phyloP scores from a whole-genome alignment of 2,888 invertebrate genomes.

The Metellina segmentata region DNA sequence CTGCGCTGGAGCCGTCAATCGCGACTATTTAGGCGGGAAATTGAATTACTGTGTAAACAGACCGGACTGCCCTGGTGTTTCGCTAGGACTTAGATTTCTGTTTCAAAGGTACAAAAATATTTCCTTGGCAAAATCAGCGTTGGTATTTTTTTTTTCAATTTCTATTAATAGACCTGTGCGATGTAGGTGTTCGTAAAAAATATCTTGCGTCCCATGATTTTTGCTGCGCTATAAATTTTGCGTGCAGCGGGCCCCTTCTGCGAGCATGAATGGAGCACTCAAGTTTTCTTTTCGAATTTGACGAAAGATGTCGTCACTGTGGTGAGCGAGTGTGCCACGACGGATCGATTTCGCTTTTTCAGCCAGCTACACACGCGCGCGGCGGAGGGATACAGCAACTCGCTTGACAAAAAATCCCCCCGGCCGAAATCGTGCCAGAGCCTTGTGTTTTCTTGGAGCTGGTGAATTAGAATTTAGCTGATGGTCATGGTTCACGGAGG shows the following conservation, averaged over 20 bases:
- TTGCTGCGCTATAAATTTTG: not conserved
- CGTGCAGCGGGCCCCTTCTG: not conserved
- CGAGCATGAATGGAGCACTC: conserved; percentile 4
- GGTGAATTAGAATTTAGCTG: conserved; percentile 33
- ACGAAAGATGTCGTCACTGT: conserved; percentile 73
- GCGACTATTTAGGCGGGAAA: conserved; percentile 48
- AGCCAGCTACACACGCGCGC: conserved; percentile 55
- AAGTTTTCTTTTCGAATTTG: conserved; percentile 56
- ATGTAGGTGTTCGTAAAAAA: too few species aligned
- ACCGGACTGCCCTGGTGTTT: not conserved
- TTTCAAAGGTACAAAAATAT: not conserved
- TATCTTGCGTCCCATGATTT: too few species aligned
- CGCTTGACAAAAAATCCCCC: conserved; percentile 69
- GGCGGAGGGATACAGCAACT: conserved; percentile 70
- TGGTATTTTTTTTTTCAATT: not conserved
- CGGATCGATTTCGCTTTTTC: conserved; percentile 75
- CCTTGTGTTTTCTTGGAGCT: conserved; percentile 59
- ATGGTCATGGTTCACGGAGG: conserved; percentile 30
- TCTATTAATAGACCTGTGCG: too few species aligned
- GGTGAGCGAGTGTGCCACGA: conserved; percentile 60
- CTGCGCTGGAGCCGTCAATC: conserved; percentile 26
- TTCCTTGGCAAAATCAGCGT: not conserved
- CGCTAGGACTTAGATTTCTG: not conserved
- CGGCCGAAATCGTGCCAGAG: conserved; percentile 57
- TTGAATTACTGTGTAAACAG: conserved; percentile 33